Percentiles rank a stretch among this genome's conserved stretches.
phyloP scores from a whole-genome alignment of 2,113 vertebrate genomes.

The Malurus alboscapulatus region DNA sequence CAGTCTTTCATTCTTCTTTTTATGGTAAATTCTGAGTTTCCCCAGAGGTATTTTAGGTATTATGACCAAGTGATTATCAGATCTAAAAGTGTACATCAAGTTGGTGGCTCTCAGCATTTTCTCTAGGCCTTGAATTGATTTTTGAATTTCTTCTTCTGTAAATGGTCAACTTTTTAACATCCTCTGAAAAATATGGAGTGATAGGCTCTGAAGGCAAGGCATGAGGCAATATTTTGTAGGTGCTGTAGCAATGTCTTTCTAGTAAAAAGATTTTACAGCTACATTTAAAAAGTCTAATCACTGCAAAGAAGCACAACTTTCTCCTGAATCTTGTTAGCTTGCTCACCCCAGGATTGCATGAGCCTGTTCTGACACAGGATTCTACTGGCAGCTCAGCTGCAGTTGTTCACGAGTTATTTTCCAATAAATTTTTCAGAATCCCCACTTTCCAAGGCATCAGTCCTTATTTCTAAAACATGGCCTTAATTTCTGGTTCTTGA shows the following conservation, averaged over 20 bases:
- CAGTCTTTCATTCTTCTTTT: not conserved
- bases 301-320: not conserved
- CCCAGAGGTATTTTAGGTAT: not conserved
- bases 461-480: not conserved
- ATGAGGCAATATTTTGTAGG: not conserved
- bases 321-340: not conserved
- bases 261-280: not conserved
- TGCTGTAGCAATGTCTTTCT: not conserved
- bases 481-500: not conserved
- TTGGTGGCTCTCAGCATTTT: not conserved
- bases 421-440: not conserved
- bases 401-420: not conserved
- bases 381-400: not conserved
- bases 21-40: not conserved
- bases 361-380: not conserved
- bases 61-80: not conserved
- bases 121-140: not conserved
- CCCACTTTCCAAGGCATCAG: fast-evolving
- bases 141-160: not conserved
- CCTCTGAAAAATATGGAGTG: not conserved
- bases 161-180: not conserved
- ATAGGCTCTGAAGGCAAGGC: not conserved
- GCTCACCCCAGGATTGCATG: not conserved
- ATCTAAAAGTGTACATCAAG: not conserved
- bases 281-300: not conserved